Percentiles rank a stretch among this genome's conserved stretches.
phyloP scores from a whole-genome alignment of 2,888 invertebrate species.

The Tribolium freemani region DNA sequence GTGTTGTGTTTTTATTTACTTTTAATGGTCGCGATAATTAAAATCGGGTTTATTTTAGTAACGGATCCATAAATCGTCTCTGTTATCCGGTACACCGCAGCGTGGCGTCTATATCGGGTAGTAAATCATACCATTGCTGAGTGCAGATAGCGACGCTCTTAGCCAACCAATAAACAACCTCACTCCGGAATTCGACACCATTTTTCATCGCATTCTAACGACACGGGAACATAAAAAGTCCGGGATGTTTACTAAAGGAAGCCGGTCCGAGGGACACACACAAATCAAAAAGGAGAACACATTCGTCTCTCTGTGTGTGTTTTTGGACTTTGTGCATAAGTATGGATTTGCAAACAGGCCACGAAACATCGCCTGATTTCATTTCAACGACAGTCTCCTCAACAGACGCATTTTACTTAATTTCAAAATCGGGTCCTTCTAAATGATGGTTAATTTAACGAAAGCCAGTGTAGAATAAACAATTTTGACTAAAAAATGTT shows the following conservation, averaged over 20 bases:
- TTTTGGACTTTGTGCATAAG: background rate
- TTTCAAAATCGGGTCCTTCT: too few relatives aligned
- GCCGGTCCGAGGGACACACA: slow-evolving; percentile 44
- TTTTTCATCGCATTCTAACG: slow-evolving; percentile 63
- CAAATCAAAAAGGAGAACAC: slow-evolving; percentile 43
- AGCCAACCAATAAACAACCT: slow-evolving; percentile 65
- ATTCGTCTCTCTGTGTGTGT: slow-evolving; percentile 19
- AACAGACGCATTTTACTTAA: too few relatives aligned
- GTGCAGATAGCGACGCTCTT: slow-evolving; percentile 65
- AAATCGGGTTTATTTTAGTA: slow-evolving; percentile 61
- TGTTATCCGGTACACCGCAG: slow-evolving; percentile 57
- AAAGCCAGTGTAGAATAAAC: too few relatives aligned
- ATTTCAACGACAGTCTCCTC: too few relatives aligned
- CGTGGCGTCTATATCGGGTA: slow-evolving; percentile 62
- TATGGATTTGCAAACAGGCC: background rate
- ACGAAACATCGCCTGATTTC: background rate
- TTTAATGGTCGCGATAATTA: slow-evolving; percentile 62
- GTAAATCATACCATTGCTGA: slow-evolving; percentile 66
- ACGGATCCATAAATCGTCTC: slow-evolving; percentile 58
- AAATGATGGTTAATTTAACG: too few relatives aligned
- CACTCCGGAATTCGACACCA: slow-evolving; percentile 63
- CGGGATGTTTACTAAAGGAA: slow-evolving; percentile 57
- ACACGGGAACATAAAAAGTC: slow-evolving; percentile 59
- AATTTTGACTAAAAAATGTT: too few relatives aligned
- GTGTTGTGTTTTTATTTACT: slow-evolving; percentile 57